Percentiles rank a stretch among this genome's conserved stretches.
Conservation (phyloP, 2,797 vertebrate species). For the Parambassis ranga region DNA sequence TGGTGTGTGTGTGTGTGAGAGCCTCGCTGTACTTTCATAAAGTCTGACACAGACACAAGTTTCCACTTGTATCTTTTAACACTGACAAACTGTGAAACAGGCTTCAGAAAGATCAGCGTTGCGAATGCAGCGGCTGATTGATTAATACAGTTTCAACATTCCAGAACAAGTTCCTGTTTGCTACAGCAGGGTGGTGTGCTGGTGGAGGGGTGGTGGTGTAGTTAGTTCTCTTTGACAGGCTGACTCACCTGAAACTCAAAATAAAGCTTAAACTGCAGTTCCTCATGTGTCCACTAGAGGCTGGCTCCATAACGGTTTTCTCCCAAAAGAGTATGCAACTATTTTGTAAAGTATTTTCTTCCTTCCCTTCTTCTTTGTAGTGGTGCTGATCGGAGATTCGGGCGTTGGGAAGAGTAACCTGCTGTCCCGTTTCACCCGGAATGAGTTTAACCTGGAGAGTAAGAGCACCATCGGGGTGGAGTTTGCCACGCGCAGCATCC, state of each 20-base stretch:
- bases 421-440: conserved; percentile 89
- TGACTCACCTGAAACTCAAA: conserved; percentile 56
- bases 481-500: conserved; percentile 90
- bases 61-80: conserved; percentile 4
- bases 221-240: conserved; percentile 29
- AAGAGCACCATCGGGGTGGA: conserved; percentile 93
- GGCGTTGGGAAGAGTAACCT: conserved; percentile 91
- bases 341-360: too few species aligned
- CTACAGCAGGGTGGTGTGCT: conserved; percentile 28
- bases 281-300: too few species aligned
- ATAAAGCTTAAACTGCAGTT: too few species aligned
- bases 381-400: conserved; percentile 90
- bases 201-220: background rate
- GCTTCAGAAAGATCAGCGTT: background rate
- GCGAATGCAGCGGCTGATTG: conserved; percentile 26
- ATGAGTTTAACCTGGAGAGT: conserved; percentile 91
- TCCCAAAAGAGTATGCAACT: too few species aligned
- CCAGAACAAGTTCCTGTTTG: conserved; percentile 65
- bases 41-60: background rate
- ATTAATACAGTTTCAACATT: conserved; percentile 53
- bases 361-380: conserved; percentile 52
- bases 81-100: background rate
- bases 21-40: background rate
- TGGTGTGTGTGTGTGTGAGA: background rate
- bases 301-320: too few species aligned